Conservation (phyloP, 2,113 vertebrate species). For the Sterrhoptilus dennistouni region DNA sequence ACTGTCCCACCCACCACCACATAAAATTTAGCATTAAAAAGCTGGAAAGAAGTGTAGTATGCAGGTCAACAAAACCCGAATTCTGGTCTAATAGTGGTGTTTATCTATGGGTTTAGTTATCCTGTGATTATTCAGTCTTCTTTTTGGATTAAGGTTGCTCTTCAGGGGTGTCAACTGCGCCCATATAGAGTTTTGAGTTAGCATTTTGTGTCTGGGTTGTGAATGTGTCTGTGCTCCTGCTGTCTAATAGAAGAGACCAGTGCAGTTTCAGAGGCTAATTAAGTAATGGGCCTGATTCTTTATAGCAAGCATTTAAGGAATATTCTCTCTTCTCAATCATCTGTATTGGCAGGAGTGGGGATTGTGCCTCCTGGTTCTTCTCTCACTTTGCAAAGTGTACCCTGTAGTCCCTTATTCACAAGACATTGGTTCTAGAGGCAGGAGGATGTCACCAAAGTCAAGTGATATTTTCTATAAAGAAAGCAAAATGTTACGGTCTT, state of each 20-base stretch:
- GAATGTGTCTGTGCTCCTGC: background rate
- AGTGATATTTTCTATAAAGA: background rate
- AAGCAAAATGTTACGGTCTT: background rate
- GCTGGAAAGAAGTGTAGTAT: background rate
- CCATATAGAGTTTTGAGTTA: background rate
- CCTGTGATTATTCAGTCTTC: background rate
- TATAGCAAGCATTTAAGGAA: background rate
- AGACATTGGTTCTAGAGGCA: background rate
- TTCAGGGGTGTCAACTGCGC: background rate
- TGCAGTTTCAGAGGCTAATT: background rate
- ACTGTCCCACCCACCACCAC: background rate
- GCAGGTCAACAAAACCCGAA: background rate
- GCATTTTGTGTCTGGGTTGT: background rate
- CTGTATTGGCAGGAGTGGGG: background rate
- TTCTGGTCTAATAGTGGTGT: background rate
- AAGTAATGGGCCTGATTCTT: background rate
- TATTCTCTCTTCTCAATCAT: background rate
- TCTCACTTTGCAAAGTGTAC: rapidly evolving
- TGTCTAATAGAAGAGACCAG: background rate
- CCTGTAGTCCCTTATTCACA: background rate
- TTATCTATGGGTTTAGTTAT: background rate
- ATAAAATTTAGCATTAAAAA: background rate
- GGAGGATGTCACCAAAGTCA: background rate
- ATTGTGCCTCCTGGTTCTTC: background rate
- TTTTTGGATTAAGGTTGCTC: background rate